A percentile compares a stretch with the other conserved stretches of the same genome.
Evolutionary conservation across 2,113 vertebrate species (phyloP).

Genomic region (Sinocyclocheilus grahami): DNA sequence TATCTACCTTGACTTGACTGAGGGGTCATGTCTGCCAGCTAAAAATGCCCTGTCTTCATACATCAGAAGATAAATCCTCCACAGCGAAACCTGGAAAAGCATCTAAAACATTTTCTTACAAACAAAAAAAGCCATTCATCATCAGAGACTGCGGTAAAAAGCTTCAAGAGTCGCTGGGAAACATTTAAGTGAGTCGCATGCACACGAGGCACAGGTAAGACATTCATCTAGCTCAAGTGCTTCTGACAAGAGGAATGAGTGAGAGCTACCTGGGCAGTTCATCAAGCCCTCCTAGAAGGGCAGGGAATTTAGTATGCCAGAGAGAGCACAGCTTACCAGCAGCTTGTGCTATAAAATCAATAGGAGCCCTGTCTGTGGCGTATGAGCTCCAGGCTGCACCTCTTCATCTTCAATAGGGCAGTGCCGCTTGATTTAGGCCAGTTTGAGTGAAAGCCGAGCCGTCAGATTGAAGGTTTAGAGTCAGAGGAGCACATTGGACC

Average conservation of each 20-base stretch:
- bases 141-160: no score
- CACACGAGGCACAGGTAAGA: slow-evolving; percentile 43
- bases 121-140: slow-evolving; percentile 1
- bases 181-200: slow-evolving; percentile 26
- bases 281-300: slow-evolving; percentile 53
- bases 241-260: slow-evolving; percentile 56
- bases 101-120: slow-evolving; percentile 19
- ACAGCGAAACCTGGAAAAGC: slow-evolving; percentile 15
- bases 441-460: slow-evolving; percentile 12
- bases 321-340: slow-evolving; percentile 52
- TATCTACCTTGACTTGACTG: neutral
- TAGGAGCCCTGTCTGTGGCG: slow-evolving; percentile 51
- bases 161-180: neutral
- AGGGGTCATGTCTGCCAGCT: slow-evolving; percentile 2
- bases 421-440: slow-evolving; percentile 22
- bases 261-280: slow-evolving; percentile 46
- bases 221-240: slow-evolving; percentile 45
- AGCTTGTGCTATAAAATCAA: slow-evolving; percentile 58
- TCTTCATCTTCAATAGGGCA: slow-evolving; percentile 51
- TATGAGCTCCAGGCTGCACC: slow-evolving; percentile 49
- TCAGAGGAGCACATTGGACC: neutral
- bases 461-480: neutral
- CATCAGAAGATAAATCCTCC: slow-evolving; percentile 22
- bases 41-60: neutral
- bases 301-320: slow-evolving; percentile 56